These are phyloP conservation scores for Allygus modestus DNA, from an alignment of 2,888 invertebrate species.

Conservation along the genomic window DNA sequence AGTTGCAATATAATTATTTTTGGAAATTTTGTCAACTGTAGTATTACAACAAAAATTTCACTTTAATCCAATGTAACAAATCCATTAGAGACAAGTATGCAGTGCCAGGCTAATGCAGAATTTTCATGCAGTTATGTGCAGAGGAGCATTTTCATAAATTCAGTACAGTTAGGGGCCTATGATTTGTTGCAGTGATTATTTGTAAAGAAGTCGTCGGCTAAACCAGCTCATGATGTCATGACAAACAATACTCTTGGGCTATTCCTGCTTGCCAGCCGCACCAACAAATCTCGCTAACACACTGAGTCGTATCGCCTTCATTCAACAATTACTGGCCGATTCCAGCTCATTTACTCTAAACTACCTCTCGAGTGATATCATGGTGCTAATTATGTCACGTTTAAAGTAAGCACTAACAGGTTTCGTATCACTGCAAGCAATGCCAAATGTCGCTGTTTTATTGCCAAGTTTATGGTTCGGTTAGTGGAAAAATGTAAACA, in stretches of 20 bases:
- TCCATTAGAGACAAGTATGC: no score
- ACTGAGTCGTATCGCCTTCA: neutral
- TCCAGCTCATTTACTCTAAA: neutral
- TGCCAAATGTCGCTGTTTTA: slow-evolving; percentile 1
- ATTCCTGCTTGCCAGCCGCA: neutral
- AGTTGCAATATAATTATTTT: no score
- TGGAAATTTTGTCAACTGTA: no score
- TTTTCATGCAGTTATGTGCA: no score
- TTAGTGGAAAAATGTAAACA: neutral
- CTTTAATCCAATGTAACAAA: no score
- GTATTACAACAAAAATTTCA: no score
- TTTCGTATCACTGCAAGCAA: neutral
- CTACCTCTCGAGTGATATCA: neutral
- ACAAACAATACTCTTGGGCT: slow-evolving; percentile 12
- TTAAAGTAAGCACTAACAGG: neutral
- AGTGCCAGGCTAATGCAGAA: no score
- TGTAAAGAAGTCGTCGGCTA: neutral
- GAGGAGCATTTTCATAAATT: no score
- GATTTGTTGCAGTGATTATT: no score
- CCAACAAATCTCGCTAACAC: slow-evolving; percentile 10
- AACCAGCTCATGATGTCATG: slow-evolving; percentile 15
- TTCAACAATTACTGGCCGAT: slow-evolving; percentile 1
- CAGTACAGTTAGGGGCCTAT: no score
- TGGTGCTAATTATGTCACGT: neutral
- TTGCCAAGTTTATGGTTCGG: neutral